Conservation (phyloP, 2,113 vertebrate species). For the Scytalopus superciliaris region DNA sequence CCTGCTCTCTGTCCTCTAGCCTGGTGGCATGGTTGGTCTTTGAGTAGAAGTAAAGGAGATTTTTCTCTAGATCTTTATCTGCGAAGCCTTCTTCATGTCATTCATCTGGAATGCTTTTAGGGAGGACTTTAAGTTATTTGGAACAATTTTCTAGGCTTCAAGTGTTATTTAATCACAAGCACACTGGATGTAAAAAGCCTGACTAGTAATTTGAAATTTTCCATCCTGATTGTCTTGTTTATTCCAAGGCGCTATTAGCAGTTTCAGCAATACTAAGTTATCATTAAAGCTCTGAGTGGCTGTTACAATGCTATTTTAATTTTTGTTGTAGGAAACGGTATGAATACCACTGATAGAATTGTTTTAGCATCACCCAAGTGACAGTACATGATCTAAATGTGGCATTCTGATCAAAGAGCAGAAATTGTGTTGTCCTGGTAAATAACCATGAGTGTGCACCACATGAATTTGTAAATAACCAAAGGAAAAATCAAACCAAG, state of each 20-base stretch:
- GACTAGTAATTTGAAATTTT: neutral
- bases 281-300: neutral
- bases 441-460: fast-evolving
- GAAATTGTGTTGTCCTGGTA: neutral
- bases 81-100: neutral
- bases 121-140: neutral
- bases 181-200: neutral
- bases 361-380: neutral
- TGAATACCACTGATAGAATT: neutral
- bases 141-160: neutral
- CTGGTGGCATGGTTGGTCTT: neutral
- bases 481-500: neutral
- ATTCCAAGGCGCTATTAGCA: neutral
- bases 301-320: neutral
- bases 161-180: neutral
- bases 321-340: neutral
- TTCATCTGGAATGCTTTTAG: neutral
- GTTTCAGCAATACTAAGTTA: neutral
- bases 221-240: neutral
- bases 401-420: neutral
- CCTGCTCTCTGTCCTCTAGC: neutral
- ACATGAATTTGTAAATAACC: neutral
- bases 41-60: neutral
- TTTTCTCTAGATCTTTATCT: neutral
- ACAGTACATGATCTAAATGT: neutral